phyloP scores from a whole-genome alignment of 2,113 vertebrate species.

The Leuciscus idus region DNA sequence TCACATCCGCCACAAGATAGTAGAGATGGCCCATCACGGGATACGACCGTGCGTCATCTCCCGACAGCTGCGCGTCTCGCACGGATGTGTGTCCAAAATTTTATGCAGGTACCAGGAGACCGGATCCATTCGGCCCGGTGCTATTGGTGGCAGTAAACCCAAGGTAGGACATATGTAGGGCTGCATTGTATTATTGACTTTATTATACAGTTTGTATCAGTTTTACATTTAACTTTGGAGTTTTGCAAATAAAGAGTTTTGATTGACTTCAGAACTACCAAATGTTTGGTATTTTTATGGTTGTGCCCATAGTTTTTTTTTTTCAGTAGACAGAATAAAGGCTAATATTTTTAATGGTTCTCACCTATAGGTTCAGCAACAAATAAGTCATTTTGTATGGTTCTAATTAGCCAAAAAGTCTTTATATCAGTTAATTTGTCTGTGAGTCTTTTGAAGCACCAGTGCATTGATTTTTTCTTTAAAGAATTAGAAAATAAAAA shows the following conservation, averaged over 20 bases:
- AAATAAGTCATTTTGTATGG: neutral
- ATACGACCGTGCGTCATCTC: slow-evolving; percentile 98
- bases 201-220: neutral
- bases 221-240: neutral
- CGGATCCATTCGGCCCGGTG: slow-evolving; percentile 94
- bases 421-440: neutral
- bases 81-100: slow-evolving; percentile 98
- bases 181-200: neutral
- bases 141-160: slow-evolving; percentile 97
- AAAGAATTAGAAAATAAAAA: neutral
- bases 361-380: neutral
- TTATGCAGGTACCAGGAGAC: slow-evolving; percentile 98
- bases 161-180: slow-evolving; percentile 82
- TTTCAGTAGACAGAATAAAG: neutral
- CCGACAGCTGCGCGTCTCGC: slow-evolving; percentile 94
- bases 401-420: neutral
- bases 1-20: slow-evolving; percentile 98
- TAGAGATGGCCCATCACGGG: slow-evolving; percentile 99
- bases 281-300: neutral
- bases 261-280: neutral
- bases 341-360: neutral
- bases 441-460: neutral
- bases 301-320: neutral
- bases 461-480: too few relatives aligned
- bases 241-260: neutral